A percentile compares a stretch with the other conserved stretches of the same genome.
Evolutionary conservation across 2,113 vertebrate species (phyloP).

Genomic region (Erythrolamprus reginae): DNA sequence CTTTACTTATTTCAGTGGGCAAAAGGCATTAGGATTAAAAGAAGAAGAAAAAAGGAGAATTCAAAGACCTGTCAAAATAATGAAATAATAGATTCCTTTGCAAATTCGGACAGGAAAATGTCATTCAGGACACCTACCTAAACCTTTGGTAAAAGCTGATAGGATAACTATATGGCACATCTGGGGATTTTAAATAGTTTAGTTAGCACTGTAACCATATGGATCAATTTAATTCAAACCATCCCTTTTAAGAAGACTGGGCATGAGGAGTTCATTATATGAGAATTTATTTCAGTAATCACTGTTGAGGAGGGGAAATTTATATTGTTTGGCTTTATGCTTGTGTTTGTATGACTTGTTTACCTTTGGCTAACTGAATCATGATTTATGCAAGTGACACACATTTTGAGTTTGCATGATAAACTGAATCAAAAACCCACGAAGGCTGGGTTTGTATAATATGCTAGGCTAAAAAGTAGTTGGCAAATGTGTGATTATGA

Average conservation of each 20-base stretch:
- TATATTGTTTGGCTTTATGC: neutral
- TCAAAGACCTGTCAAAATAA: neutral
- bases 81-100: neutral
- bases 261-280: neutral
- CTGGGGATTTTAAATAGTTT: neutral
- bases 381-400: neutral
- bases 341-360: neutral
- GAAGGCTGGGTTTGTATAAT: neutral
- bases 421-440: neutral
- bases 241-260: neutral
- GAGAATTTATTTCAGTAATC: neutral
- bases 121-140: neutral
- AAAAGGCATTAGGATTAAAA: neutral
- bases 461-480: neutral
- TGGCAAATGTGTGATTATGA: neutral
- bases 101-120: neutral
- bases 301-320: neutral
- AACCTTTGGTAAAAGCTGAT: neutral
- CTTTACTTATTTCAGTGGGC: conserved; percentile 6
- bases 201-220: neutral
- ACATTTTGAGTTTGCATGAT: neutral
- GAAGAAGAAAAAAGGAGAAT: neutral
- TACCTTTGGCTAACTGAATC: neutral
- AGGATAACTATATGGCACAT: neutral
- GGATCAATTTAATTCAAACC: too few species aligned